Conservation (phyloP, 2,888 invertebrate genomes). For the Lepas anatifera region DNA sequence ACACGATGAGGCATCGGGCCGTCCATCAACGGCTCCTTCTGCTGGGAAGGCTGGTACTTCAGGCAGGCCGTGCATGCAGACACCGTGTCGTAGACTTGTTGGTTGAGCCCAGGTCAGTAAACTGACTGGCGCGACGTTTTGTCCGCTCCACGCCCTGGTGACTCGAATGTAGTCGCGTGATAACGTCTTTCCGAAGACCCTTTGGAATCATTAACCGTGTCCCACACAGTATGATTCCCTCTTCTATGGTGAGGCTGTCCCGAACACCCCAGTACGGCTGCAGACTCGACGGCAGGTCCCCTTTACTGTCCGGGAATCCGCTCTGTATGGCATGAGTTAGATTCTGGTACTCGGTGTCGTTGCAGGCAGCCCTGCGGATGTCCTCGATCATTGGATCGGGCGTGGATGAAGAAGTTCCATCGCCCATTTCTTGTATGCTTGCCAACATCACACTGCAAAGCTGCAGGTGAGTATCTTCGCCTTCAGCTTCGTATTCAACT, state of each 20-base stretch:
- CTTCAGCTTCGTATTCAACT: constrained; percentile 3
- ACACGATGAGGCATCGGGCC: neutral
- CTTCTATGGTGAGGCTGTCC: no score
- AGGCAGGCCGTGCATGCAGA: neutral
- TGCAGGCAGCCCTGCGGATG: constrained; percentile 2
- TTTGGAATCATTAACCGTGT: no score
- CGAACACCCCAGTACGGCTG: no score
- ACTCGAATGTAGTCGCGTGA: no score
- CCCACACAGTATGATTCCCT: no score
- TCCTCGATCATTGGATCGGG: neutral
- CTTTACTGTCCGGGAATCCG: neutral
- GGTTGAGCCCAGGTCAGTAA: no score
- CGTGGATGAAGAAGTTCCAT: no score
- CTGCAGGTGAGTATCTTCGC: neutral
- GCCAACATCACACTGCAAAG: neutral
- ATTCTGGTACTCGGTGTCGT: neutral
- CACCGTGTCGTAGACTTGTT: neutral
- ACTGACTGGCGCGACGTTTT: no score
- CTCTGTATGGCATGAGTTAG: neutral
- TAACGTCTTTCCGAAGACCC: no score
- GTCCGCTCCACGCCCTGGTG: no score
- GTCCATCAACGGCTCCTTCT: neutral
- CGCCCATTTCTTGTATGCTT: neutral
- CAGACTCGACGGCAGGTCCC: no score
- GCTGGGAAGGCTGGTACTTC: neutral